These are phyloP conservation scores for Magallana nippona DNA, from an alignment of 2,888 invertebrate genomes.

Conservation along the genomic window DNA sequence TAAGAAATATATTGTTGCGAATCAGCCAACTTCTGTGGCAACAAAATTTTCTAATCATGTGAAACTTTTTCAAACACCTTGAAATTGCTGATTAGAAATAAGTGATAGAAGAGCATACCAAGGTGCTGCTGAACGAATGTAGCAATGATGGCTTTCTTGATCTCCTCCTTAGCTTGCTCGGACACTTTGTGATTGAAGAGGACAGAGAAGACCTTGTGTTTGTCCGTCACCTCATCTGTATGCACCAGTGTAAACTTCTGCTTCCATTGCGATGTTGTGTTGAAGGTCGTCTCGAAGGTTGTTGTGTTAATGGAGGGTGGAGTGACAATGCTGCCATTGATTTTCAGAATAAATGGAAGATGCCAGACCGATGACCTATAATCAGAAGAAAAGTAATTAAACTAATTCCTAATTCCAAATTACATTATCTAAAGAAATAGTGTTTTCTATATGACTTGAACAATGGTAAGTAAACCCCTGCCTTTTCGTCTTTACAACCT, in stretches of 20 bases:
- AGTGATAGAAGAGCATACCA: conserved; percentile 44
- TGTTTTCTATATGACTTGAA: neutral
- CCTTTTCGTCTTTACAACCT: neutral
- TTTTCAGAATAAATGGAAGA: conserved; percentile 47
- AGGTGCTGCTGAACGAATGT: conserved; percentile 58
- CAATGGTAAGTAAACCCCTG: no score
- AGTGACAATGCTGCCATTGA: conserved; percentile 38
- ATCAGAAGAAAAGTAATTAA: neutral
- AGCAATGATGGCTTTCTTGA: conserved; percentile 53
- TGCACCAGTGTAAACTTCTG: conserved; percentile 48
- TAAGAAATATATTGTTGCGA: no score
- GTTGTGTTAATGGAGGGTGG: conserved; percentile 46
- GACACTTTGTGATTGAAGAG: conserved; percentile 59
- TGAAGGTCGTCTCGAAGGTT: conserved; percentile 49
- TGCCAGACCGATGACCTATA: conserved; percentile 45
- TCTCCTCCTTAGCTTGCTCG: conserved; percentile 46
- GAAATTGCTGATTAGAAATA: no score
- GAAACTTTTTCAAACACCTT: no score
- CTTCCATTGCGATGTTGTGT: conserved; percentile 46
- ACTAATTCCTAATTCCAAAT: neutral
- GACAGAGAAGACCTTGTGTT: conserved; percentile 50
- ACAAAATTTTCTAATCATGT: no score
- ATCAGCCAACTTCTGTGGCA: no score
- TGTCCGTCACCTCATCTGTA: conserved; percentile 48
- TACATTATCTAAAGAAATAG: neutral